These are phyloP conservation scores for Chiloscyllium plagiosum DNA, from an alignment of 2,113 vertebrate species.

Conservation along the genomic window DNA sequence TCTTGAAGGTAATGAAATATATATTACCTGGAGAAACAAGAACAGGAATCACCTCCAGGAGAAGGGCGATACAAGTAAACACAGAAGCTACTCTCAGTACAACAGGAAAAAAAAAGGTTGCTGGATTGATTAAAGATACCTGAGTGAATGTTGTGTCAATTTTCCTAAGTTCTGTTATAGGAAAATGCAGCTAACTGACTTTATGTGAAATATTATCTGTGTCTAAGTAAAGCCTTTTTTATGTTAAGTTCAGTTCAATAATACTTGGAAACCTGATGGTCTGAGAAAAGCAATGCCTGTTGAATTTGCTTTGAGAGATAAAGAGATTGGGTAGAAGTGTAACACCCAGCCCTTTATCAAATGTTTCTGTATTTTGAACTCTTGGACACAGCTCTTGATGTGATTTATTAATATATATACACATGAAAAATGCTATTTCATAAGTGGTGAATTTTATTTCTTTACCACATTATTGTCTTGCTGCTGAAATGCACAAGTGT, in stretches of 20 bases:
- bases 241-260: conserved; percentile 5
- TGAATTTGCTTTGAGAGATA: not conserved
- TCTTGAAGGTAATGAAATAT: not conserved
- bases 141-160: conserved; percentile 8
- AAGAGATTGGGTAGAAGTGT: not conserved
- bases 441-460: conserved; percentile 58
- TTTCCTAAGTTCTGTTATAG: conserved; percentile 10
- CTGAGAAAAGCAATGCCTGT: not conserved
- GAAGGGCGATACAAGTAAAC: not conserved
- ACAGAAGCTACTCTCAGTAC: not conserved
- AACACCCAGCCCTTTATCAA: not conserved
- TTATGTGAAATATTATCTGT: conserved; percentile 11
- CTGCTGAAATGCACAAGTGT: conserved; percentile 65
- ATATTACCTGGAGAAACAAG: not conserved
- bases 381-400: conserved; percentile 34
- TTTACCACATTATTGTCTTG: conserved; percentile 61
- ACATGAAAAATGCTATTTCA: conserved; percentile 72
- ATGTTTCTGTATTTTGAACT: conserved; percentile 15
- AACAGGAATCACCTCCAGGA: not conserved
- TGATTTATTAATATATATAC: conserved; percentile 54
- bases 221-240: not conserved
- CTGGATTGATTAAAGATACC: not conserved
- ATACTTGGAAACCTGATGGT: not conserved
- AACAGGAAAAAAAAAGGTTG: not conserved
- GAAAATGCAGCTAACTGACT: not conserved